Conservation (phyloP, 1,140 invertebrate species). For the Agrilus planipennis region DNA sequence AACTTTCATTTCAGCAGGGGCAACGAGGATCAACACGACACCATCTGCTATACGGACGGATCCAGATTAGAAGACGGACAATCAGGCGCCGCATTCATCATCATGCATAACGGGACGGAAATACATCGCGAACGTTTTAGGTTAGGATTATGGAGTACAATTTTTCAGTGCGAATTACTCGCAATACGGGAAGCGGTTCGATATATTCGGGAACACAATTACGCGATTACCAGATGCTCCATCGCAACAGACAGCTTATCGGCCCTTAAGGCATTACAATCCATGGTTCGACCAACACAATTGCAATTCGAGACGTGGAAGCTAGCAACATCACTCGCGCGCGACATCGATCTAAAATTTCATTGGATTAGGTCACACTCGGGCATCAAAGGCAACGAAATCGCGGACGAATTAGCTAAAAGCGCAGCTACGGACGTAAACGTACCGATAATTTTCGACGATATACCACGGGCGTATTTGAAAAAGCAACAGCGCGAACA, state of each 20-base stretch:
- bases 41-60: not conserved
- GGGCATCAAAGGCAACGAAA: slow-evolving; percentile 15
- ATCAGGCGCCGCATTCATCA: not conserved
- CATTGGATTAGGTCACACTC: slow-evolving; percentile 16
- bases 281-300: not conserved
- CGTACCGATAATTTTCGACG: not conserved
- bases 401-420: slow-evolving; percentile 15
- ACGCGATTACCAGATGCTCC: not conserved
- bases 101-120: not conserved
- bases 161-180: slow-evolving; percentile 1
- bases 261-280: not conserved
- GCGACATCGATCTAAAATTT: not conserved
- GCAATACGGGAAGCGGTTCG: not conserved
- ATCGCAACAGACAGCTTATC: not conserved
- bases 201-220: not conserved
- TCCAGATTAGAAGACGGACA: not conserved
- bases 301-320: not conserved
- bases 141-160: not conserved
- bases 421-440: slow-evolving; percentile 8
- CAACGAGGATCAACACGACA: not conserved
- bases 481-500: not conserved
- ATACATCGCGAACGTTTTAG: too few species aligned
- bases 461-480: not conserved
- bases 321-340: too few species aligned
- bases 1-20: not conserved